Percentiles rank a stretch among this genome's conserved stretches.
These are phyloP conservation scores for Drosophila malerkotliana DNA, from an alignment of 1,140 invertebrate genomes.

Conservation along the genomic window DNA sequence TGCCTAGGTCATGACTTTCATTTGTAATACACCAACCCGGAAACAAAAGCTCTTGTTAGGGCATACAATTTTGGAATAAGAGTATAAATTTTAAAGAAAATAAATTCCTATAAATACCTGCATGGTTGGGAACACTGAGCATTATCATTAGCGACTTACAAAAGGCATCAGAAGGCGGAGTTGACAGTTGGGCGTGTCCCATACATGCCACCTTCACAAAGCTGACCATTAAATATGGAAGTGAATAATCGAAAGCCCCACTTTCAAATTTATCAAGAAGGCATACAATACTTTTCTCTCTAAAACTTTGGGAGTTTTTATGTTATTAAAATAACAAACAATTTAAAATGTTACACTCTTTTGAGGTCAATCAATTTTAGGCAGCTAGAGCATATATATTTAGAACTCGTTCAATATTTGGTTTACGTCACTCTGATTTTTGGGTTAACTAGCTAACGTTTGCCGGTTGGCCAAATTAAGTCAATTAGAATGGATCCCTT, in stretches of 20 bases:
- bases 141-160: slow-evolving; percentile 59
- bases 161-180: slow-evolving; percentile 16
- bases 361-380: not conserved
- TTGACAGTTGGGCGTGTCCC: slow-evolving; percentile 13
- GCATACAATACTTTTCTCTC: too few species aligned
- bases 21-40: slow-evolving; percentile 1
- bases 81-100: too few species aligned
- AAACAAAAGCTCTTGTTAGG: not conserved
- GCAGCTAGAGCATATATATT: slow-evolving; percentile 8
- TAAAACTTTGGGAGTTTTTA: too few species aligned
- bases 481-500: slow-evolving; percentile 26
- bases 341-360: not conserved
- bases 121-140: not conserved
- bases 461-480: slow-evolving; percentile 34
- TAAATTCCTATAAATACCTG: too few species aligned
- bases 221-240: not conserved
- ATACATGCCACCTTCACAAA: not conserved
- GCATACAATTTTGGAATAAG: not conserved
- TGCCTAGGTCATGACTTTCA: slow-evolving; percentile 28
- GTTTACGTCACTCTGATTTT: slow-evolving; percentile 40
- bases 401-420: slow-evolving; percentile 30
- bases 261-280: not conserved
- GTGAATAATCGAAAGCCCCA: slow-evolving; percentile 9
- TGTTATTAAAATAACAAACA: not conserved
- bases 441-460: slow-evolving; percentile 17